phyloP scores from a whole-genome alignment of 2,888 invertebrate genomes.

The Nymphalis c-album region DNA sequence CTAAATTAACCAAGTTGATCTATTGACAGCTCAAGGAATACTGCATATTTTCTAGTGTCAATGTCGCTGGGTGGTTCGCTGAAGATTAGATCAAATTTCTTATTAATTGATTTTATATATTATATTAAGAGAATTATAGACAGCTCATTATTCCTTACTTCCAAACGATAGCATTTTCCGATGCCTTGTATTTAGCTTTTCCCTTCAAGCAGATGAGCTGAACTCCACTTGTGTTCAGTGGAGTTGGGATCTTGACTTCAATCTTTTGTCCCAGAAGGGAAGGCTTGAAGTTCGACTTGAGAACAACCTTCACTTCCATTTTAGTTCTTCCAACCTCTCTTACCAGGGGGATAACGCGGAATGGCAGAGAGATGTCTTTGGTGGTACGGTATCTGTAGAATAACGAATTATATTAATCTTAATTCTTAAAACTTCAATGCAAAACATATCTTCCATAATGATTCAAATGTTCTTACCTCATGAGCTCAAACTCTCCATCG shows the following conservation, averaged over 20 bases:
- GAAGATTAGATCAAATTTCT: too few relatives aligned
- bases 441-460: too few relatives aligned
- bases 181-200: slow-evolving; percentile 99
- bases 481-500: slow-evolving; percentile 99
- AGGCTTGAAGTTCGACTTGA: slow-evolving; percentile 99
- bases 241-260: slow-evolving; percentile 99
- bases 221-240: slow-evolving; percentile 98
- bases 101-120: too few relatives aligned
- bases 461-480: slow-evolving; percentile 84
- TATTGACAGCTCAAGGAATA: too few relatives aligned
- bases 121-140: too few relatives aligned
- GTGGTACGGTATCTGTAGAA: slow-evolving; percentile 95
- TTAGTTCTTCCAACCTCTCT: slow-evolving; percentile 99
- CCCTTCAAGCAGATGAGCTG: slow-evolving; percentile 99
- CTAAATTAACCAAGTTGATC: too few relatives aligned
- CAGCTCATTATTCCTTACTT: slow-evolving; percentile 84
- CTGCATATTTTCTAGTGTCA: too few relatives aligned
- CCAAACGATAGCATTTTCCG: slow-evolving; percentile 98
- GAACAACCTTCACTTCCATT: slow-evolving; percentile 99
- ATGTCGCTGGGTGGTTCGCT: too few relatives aligned
- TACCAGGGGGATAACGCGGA: slow-evolving; percentile 99
- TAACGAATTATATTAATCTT: not conserved
- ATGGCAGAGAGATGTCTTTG: slow-evolving; percentile 99
- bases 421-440: too few relatives aligned
- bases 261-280: slow-evolving; percentile 99